These are phyloP conservation scores for Cyanoramphus novaezelandiae DNA, from an alignment of 2,113 vertebrate species.

Conservation along the genomic window DNA sequence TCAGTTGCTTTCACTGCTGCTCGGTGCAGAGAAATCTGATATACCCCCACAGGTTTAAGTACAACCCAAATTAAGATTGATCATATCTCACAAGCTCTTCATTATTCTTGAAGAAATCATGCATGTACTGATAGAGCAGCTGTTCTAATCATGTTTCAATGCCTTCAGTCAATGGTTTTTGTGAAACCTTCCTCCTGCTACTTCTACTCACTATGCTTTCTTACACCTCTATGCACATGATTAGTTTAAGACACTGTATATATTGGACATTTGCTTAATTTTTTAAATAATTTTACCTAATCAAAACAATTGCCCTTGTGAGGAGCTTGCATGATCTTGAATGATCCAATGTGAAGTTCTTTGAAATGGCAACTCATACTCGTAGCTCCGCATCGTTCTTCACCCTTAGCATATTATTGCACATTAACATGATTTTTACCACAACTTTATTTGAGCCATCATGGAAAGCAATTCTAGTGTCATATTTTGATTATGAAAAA, in stretches of 20 bases:
- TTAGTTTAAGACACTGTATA: neutral
- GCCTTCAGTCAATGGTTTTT: neutral
- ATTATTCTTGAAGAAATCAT: constrained; percentile 18
- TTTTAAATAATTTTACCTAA: neutral
- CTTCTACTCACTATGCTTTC: neutral
- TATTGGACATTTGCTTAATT: neutral
- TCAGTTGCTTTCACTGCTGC: neutral
- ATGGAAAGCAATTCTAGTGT: neutral
- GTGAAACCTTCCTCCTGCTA: neutral
- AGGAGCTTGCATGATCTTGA: neutral
- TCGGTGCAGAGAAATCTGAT: neutral
- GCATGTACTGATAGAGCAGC: neutral
- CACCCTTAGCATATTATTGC: neutral
- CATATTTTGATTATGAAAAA: neutral
- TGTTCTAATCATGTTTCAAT: neutral
- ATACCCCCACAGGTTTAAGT: neutral
- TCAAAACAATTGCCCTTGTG: neutral
- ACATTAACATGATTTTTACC: neutral
- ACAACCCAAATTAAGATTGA: constrained; percentile 26
- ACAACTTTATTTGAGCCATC: neutral
- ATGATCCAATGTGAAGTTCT: neutral
- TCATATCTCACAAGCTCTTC: constrained; percentile 26
- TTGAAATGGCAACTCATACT: neutral
- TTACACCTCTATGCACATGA: neutral
- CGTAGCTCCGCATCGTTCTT: neutral